Evolutionary conservation across 2,113 vertebrate genomes (phyloP), one percentile per base, ranked within the genome.

Genomic region (Centropristis striata): DNA sequence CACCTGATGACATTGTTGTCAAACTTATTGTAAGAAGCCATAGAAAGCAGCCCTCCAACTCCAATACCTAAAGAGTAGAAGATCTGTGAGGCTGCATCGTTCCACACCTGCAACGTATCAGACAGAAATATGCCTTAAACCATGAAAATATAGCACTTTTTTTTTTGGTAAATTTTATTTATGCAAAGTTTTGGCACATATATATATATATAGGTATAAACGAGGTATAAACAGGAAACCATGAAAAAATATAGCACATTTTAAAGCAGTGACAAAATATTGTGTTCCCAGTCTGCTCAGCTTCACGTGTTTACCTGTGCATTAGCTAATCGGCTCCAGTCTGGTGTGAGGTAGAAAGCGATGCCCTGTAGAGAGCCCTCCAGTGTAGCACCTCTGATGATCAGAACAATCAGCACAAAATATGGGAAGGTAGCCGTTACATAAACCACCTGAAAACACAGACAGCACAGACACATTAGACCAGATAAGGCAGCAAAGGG

Each of bases 21-120:
- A 83, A 96, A 96, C 87, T 95, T 96, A 79, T 96, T 96, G 80
- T 96, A 96, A 15, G 96, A 96, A 2, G 96, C 96, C 95, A 96
- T 96, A 5, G 95, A 96, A 2, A 96, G 93, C 49, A 96, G 91
- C 4, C 96, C 96, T 27, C 96, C 96, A 4, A 96, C 94, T 0
- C 96, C 96, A 15, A 96, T 96, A 7, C 96, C 95, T 50, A 96
- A 81, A 0, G 96, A 96, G 88, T 96, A 96, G 90, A 96, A 96
- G 75, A 96, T 95, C 92, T 96, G 95, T 4, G 96, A 96, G 2
- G 96, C 96, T 9, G 96, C 95, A 10, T 96, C 96, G 27, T 96
- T 96, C 96, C 96, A 96, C 32, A 96, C 95, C 95, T 96, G 84
- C 15, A 88, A 51, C 2, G 18, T 10, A 67, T 32, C 16, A 46